These are phyloP conservation scores for Caenorhabditis sp. DNA, from an alignment of 2,888 invertebrate species.

Conservation along the genomic window DNA sequence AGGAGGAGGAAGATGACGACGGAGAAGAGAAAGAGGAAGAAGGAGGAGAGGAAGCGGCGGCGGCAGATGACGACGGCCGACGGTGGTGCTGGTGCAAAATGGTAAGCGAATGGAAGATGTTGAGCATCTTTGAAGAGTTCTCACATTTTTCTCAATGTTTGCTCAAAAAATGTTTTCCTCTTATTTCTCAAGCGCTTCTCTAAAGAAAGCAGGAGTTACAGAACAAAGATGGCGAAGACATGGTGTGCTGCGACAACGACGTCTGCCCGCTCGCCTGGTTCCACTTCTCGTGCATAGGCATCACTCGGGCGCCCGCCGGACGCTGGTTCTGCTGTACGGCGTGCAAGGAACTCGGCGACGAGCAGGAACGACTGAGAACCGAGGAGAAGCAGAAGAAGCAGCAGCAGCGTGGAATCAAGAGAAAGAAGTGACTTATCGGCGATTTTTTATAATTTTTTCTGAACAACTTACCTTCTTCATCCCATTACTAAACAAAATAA, in stretches of 20 bases:
- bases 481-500: too few species aligned
- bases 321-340: constrained; percentile 80
- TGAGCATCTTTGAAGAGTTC: not conserved
- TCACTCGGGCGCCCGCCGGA: constrained; percentile 60
- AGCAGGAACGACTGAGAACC: not conserved
- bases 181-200: not conserved
- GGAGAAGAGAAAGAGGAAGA: constrained; percentile 4
- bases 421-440: constrained; percentile 4
- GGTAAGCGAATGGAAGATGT: constrained; percentile 1
- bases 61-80: not conserved
- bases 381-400: not conserved
- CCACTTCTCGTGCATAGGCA: constrained; percentile 79
- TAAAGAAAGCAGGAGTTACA: constrained; percentile 40
- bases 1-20: not conserved
- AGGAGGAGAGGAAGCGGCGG: not conserved
- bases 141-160: not conserved
- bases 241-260: constrained; percentile 96
- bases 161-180: too few species aligned
- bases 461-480: not conserved
- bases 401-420: not conserved
- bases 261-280: constrained; percentile 82
- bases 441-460: constrained; percentile 6
- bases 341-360: not conserved
- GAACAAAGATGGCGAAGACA: constrained; percentile 94
- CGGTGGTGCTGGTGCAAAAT: constrained; percentile 24